A percentile compares a stretch with the other conserved stretches of the same genome.
phyloP scores from a whole-genome alignment of 2,888 invertebrate genomes.

The Andrena hattorfiana region DNA sequence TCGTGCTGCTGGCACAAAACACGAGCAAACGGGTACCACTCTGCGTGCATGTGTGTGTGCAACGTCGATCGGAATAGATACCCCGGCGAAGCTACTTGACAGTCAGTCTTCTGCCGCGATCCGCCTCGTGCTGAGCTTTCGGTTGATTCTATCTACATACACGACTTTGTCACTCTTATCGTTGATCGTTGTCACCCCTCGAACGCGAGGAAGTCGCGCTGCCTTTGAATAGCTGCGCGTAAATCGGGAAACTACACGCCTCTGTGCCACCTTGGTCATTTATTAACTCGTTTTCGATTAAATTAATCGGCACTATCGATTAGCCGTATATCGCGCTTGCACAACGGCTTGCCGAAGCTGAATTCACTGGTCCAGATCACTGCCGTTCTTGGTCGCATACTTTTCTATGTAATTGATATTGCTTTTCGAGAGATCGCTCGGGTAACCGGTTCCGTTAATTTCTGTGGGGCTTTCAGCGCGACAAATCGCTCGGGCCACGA shows the following conservation, averaged over 20 bases:
- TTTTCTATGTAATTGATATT: not conserved
- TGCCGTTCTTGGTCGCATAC: not conserved
- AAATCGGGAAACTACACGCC: not conserved
- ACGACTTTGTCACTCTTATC: not conserved
- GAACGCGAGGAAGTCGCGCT: not conserved
- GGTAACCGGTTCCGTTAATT: not conserved
- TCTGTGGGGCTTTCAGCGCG: not conserved
- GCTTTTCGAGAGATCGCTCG: not conserved
- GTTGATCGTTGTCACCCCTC: not conserved
- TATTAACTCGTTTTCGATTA: too few species aligned
- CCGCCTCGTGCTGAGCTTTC: constrained; percentile 59
- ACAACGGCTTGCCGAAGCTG: too few species aligned
- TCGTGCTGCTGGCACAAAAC: not conserved
- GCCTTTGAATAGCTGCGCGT: not conserved
- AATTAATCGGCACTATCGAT: too few species aligned
- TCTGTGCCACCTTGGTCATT: not conserved
- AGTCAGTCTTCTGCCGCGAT: constrained; percentile 73
- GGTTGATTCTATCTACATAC: not conserved
- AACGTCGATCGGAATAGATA: constrained; percentile 33
- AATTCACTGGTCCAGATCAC: too few species aligned
- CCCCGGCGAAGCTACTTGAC: constrained; percentile 40
- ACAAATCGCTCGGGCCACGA: not conserved
- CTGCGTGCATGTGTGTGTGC: not conserved
- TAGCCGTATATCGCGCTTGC: too few species aligned
- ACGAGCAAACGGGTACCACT: not conserved